Evolutionary conservation across 2,797 vertebrate genomes (phyloP).

Genomic region (Chelonia mydas): DNA sequence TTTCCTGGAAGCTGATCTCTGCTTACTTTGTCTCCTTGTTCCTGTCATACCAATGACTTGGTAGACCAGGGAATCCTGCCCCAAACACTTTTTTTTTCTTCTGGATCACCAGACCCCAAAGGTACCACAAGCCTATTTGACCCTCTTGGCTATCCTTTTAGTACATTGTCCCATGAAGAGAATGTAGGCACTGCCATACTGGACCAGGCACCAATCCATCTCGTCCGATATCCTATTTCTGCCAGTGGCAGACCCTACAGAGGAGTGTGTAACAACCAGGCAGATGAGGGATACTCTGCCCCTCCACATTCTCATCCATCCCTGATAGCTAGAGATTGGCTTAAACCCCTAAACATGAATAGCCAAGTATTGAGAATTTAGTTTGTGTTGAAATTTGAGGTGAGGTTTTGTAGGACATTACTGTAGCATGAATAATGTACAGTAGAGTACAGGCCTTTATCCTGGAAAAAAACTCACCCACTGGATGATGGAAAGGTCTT

Average conservation of each 20-base stretch:
- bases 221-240: too few relatives aligned
- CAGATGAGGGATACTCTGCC: not conserved
- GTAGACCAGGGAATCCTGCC: not conserved
- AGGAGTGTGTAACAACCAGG: not conserved
- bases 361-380: not conserved
- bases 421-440: not conserved
- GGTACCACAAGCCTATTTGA: not conserved
- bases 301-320: not conserved
- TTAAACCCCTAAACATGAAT: not conserved
- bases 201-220: not conserved
- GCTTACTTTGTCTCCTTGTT: too few relatives aligned
- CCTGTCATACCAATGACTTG: too few relatives aligned
- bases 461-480: too few relatives aligned
- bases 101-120: not conserved
- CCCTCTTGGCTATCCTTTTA: not conserved
- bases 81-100: not conserved
- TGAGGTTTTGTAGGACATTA: not conserved
- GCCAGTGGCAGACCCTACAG: not conserved
- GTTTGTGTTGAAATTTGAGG: not conserved
- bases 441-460: not conserved
- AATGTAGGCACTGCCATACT: not conserved
- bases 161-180: not conserved
- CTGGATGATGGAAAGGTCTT: too few relatives aligned
- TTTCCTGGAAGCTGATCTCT: too few relatives aligned
- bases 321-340: not conserved